phyloP scores from a whole-genome alignment of 1,140 invertebrate species.

The Acromyrmex charruanus region DNA sequence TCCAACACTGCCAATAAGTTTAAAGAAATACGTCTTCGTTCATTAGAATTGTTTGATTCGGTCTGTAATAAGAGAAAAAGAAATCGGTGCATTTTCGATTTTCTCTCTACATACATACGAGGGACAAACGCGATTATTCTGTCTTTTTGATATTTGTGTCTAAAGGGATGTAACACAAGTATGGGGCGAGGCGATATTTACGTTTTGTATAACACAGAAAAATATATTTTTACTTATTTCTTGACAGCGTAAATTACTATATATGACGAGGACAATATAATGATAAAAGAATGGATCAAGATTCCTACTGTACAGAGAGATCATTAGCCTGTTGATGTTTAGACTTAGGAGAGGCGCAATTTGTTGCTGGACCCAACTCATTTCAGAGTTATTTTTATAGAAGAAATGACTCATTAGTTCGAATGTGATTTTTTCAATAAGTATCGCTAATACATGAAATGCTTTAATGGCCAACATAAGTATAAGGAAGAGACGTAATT shows the following conservation, averaged over 20 bases:
- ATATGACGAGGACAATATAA: constrained; percentile 81
- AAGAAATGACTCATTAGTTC: constrained; percentile 70
- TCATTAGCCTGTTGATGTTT: constrained; percentile 75
- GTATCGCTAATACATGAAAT: constrained; percentile 55
- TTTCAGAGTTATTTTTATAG: constrained; percentile 82
- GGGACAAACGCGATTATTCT: constrained; percentile 23
- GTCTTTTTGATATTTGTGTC: constrained; percentile 27
- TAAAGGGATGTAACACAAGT: no score
- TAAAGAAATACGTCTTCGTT: constrained; percentile 60
- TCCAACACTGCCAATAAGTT: constrained; percentile 78
- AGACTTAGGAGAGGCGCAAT: constrained; percentile 72
- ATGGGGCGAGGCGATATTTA: constrained; percentile 13
- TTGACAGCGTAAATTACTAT: constrained; percentile 71
- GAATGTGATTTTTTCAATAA: constrained; percentile 65
- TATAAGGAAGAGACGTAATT: constrained; percentile 55
- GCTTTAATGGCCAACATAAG: constrained; percentile 67
- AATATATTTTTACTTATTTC: constrained; percentile 73
- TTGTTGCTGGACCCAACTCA: constrained; percentile 78
- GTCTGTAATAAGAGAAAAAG: constrained; percentile 9
- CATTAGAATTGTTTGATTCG: constrained; percentile 51
- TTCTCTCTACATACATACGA: constrained; percentile 21
- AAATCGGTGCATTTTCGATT: constrained; percentile 11
- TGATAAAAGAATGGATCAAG: constrained; percentile 72
- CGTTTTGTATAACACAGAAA: constrained; percentile 54
- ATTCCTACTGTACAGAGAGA: constrained; percentile 78